A percentile compares a stretch with the other conserved stretches of the same genome.
phyloP scores from a whole-genome alignment of 2,888 invertebrate genomes.

The Drosophila koepferae region DNA sequence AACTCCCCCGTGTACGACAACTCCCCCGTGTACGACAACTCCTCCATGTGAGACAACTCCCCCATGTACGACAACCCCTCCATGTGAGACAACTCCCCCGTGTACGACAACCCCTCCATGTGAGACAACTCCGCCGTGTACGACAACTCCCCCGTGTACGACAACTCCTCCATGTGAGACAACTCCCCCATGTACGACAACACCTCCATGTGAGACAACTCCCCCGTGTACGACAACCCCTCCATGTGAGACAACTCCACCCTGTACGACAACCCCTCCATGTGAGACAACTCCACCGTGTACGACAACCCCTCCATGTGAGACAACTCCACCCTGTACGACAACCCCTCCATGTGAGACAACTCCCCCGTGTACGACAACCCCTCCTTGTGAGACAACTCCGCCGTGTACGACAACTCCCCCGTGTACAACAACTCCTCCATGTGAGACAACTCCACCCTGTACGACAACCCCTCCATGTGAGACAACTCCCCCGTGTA shows the following conservation, averaged over 20 bases:
- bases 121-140: background rate
- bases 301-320: no score
- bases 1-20: no score
- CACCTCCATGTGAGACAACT: no score
- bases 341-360: conserved; percentile 1
- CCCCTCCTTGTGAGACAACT: background rate
- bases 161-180: conserved; percentile 16
- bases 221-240: background rate
- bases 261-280: background rate
- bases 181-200: conserved; percentile 18
- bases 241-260: background rate
- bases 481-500: background rate
- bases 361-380: conserved; percentile 3
- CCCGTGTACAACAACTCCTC: background rate
- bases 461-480: background rate
- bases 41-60: background rate
- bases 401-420: conserved; percentile 17
- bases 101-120: background rate
- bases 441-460: background rate
- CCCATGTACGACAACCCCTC: background rate
- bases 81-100: background rate
- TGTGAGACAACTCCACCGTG: background rate
- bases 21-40: background rate
- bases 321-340: background rate
- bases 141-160: no score